Evolutionary conservation across 2,888 invertebrate genomes (phyloP).

Genomic region (Hydriomena furcata): DNA sequence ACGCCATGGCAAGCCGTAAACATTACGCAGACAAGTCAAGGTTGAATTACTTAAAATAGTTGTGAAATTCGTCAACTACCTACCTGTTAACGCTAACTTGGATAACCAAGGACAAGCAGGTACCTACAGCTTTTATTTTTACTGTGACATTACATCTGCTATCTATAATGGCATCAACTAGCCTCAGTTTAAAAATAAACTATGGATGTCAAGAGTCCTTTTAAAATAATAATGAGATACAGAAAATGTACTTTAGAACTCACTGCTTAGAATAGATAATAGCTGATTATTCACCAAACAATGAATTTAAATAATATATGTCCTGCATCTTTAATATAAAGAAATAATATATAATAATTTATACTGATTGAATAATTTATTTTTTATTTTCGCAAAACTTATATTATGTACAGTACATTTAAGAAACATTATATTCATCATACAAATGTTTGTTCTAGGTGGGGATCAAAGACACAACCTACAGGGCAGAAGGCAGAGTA

Average conservation of each 20-base stretch:
- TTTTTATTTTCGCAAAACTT: no score
- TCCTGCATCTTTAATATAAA: slow-evolving; percentile 1
- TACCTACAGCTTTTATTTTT: slow-evolving; percentile 5
- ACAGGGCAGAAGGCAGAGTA: no score
- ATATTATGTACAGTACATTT: no score
- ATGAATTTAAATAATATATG: slow-evolving; percentile 3
- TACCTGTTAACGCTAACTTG: slow-evolving; percentile 35
- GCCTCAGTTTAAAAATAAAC: slow-evolving; percentile 16
- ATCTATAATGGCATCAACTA: slow-evolving; percentile 33
- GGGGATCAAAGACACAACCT: no score
- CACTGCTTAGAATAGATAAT: slow-evolving; percentile 25
- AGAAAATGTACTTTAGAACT: slow-evolving; percentile 15
- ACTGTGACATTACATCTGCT: slow-evolving; percentile 14
- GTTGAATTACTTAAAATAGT: slow-evolving; percentile 37
- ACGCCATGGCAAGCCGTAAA: slow-evolving; percentile 16
- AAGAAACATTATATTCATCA: no score
- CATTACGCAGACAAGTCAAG: slow-evolving; percentile 30
- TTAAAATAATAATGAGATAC: slow-evolving; percentile 21
- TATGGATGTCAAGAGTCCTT: slow-evolving; percentile 12
- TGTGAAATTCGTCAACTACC: slow-evolving; percentile 44
- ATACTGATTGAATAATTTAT: no score
- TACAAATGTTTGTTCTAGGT: no score
- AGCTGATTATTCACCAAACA: slow-evolving; percentile 11
- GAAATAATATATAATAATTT: no score
- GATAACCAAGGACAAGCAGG: slow-evolving; percentile 38